Percentiles rank a stretch among this genome's conserved stretches.
These are phyloP conservation scores for Nomada flava DNA, from an alignment of 2,888 invertebrate genomes.

Conservation along the genomic window DNA sequence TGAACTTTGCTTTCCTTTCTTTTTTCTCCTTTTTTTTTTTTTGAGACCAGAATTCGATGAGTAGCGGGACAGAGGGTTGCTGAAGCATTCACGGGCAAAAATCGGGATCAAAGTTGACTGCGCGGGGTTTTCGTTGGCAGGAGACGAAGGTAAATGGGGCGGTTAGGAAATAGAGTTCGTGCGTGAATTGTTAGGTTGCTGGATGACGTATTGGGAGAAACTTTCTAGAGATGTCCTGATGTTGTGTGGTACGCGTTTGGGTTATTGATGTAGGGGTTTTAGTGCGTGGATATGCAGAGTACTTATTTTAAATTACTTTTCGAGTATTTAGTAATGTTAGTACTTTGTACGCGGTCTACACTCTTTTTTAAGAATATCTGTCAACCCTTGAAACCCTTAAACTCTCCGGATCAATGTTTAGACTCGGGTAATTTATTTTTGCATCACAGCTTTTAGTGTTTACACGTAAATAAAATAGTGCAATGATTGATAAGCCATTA, in stretches of 20 bases:
- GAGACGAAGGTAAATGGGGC: not conserved
- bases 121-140: not conserved
- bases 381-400: too few relatives aligned
- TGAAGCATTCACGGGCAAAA: conserved; percentile 3
- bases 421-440: not conserved
- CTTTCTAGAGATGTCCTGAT: too few relatives aligned
- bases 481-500: conserved; percentile 1
- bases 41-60: not conserved
- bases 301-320: too few relatives aligned
- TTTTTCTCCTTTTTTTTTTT: not conserved
- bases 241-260: too few relatives aligned
- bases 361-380: too few relatives aligned
- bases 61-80: not conserved
- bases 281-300: too few relatives aligned
- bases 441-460: not conserved
- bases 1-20: not conserved
- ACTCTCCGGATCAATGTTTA: too few relatives aligned
- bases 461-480: not conserved
- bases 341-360: too few relatives aligned
- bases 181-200: too few relatives aligned
- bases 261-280: too few relatives aligned
- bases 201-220: too few relatives aligned
- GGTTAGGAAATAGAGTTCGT: not conserved
- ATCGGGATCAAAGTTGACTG: not conserved
- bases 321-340: too few relatives aligned